phyloP scores from a whole-genome alignment of 2,888 invertebrate species.

The Drosophila fungiperda region DNA sequence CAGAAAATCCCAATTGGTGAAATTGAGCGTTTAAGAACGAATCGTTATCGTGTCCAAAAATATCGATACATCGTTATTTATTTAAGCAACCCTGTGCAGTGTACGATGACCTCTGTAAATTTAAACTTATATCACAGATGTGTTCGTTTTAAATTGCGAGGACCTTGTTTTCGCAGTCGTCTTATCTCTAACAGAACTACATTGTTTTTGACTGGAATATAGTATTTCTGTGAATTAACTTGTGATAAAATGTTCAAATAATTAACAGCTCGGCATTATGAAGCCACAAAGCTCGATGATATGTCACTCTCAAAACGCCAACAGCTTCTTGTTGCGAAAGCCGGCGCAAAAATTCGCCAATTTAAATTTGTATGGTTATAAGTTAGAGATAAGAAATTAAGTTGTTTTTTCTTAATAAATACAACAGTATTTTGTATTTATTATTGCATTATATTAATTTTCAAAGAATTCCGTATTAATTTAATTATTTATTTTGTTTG shows the following conservation, averaged over 20 bases:
- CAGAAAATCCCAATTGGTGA: constrained; percentile 44
- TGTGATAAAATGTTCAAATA: not conserved
- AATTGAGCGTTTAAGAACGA: constrained; percentile 2
- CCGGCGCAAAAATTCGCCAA: not conserved
- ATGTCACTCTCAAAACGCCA: not conserved
- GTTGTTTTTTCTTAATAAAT: not conserved
- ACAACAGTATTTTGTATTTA: not conserved
- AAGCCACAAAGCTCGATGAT: not conserved
- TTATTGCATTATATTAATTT: not conserved
- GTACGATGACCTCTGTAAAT: not conserved
- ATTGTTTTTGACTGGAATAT: not conserved
- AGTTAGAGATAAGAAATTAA: not conserved
- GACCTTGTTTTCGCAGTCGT: no score
- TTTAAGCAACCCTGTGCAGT: not conserved
- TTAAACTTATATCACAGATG: not conserved
- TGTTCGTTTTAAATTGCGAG: not conserved
- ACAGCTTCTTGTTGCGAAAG: constrained; percentile 3
- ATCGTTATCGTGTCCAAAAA: constrained; percentile 6
- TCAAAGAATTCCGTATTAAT: not conserved
- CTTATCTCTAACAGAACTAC: not conserved
- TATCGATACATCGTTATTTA: constrained; percentile 26
- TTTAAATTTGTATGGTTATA: not conserved
- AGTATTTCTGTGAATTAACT: not conserved
- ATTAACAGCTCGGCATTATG: not conserved
- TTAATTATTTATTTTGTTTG: constrained; percentile 85